Evolutionary conservation across 2,113 vertebrate species (phyloP), one percentile per base, ranked within the genome.

Genomic region (Dicrurus megarhynchus): DNA sequence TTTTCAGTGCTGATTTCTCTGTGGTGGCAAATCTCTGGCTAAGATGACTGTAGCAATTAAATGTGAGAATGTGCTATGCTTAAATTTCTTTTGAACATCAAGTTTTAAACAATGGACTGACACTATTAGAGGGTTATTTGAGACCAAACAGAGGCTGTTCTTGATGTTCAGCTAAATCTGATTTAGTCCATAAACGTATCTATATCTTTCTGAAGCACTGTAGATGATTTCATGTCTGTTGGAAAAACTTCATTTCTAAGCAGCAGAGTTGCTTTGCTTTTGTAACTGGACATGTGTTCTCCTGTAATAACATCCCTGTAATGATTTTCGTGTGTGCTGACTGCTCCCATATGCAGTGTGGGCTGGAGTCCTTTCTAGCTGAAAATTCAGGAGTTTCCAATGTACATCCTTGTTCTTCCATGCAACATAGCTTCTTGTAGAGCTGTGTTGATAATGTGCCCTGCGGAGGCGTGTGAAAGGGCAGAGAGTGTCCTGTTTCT

Each of bases 231-330:
- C 37, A 77, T 33, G 24, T 80, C 20, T 46, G 17, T 69, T 74
- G 42, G 46, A 55, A 81, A 76, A 95, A 49, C n/a, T 63, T 59
- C 3, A 76, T 79, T 97, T 88, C 30, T 89, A 67, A 93, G 69
- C 55, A 80, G 64, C 53, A 69, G 53, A 42, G 28, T 44, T 86
- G 21, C 26, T 83, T 90, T 90, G 13, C 27, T 90, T 88, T 74
- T 90, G 39, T 65, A 74, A 73, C 59, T 65, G 59, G 61, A 79
- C 19, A 6, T 44, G 11, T 55, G 11, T 83, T 87, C 32, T 76
- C 8, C 61, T 61, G 22, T 49, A 87, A 65, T 56, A 84, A 77
- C 42, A 78, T 57, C 19, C 37, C 19, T 71, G 42, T 78, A 82
- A 79, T 67, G 26, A 33, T 42, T 56, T 83, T 21, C 37, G 10